Percentiles rank a stretch among this genome's conserved stretches.
Conservation (phyloP, 2,797 vertebrate genomes). For the Parotocinclus haroldoi region DNA sequence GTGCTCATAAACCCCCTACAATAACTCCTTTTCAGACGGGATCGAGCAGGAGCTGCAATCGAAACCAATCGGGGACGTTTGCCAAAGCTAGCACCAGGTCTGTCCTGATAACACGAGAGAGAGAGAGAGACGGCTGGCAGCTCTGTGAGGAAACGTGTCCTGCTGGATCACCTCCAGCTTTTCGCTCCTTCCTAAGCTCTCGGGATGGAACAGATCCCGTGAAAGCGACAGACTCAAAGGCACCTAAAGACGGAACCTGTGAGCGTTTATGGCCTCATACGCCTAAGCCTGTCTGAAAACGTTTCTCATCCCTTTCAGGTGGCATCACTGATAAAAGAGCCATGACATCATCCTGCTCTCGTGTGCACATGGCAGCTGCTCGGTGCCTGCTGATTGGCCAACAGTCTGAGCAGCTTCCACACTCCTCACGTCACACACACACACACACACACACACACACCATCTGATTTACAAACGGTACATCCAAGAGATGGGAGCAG, state of each 20-base stretch:
- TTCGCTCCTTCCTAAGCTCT: slow-evolving; percentile 22
- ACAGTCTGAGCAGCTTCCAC: slow-evolving; percentile 8
- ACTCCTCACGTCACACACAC: slow-evolving; percentile 18
- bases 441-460: slow-evolving; percentile 12
- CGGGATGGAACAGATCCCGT: slow-evolving; percentile 13
- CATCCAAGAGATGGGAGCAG: slow-evolving; percentile 21
- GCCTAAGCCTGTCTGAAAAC: no score
- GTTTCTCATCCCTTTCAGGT: slow-evolving; percentile 22
- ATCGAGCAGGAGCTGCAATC: slow-evolving; percentile 32
- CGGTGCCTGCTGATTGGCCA: slow-evolving; percentile 5
- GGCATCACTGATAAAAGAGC: slow-evolving; percentile 21
- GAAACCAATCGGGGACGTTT: background rate
- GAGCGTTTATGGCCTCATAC: background rate
- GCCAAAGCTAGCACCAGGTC: slow-evolving; percentile 31
- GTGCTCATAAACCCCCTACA: slow-evolving; percentile 19
- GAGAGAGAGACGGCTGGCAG: slow-evolving; percentile 27
- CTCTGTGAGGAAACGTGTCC: slow-evolving; percentile 32
- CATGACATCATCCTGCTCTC: slow-evolving; percentile 18
- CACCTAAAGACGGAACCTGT: background rate
- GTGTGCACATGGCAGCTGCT: background rate
- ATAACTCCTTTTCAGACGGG: slow-evolving; percentile 31
- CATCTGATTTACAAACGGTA: slow-evolving; percentile 26
- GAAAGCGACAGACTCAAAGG: slow-evolving; percentile 3
- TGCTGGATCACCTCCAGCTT: slow-evolving; percentile 33
- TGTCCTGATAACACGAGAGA: slow-evolving; percentile 8